Percentiles rank a stretch among this genome's conserved stretches.
Conservation (phyloP, 2,888 invertebrate genomes). For the Imbricaverruca yamaguchii region DNA sequence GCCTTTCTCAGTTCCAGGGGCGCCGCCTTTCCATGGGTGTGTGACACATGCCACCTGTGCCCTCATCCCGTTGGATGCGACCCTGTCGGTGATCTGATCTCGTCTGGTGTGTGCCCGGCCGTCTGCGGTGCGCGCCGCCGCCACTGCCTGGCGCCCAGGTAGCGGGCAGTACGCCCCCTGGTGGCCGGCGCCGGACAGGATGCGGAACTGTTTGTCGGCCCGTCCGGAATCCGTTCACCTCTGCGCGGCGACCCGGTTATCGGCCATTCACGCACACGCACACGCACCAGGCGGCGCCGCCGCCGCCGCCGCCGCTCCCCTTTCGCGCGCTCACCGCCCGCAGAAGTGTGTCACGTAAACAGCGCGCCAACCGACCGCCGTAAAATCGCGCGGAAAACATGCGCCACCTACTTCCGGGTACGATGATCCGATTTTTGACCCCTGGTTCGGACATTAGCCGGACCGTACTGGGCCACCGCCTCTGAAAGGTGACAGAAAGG, state of each 20-base stretch:
- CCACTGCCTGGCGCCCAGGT: no score
- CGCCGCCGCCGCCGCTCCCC: background rate
- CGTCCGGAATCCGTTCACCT: background rate
- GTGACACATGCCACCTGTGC: no score
- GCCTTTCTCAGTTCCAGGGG: no score
- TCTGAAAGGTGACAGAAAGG: background rate
- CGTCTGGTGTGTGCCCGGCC: no score
- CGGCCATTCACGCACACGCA: constrained; percentile 1
- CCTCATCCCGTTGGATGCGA: no score
- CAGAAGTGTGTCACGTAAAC: constrained; percentile 18
- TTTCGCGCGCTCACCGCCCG: background rate
- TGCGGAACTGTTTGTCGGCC: constrained; percentile 4
- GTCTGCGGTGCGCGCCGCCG: no score
- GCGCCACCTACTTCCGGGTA: background rate
- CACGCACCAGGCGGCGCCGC: background rate
- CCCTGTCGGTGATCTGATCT: no score
- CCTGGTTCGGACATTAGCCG: background rate
- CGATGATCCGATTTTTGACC: constrained; percentile 8
- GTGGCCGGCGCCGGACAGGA: background rate
- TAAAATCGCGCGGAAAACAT: constrained; percentile 14
- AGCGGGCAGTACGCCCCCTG: no score
- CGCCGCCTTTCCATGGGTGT: no score
- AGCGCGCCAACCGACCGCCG: background rate
- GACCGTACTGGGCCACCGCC: background rate
- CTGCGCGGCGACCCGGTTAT: constrained; percentile 11